Evolutionary conservation across 1,140 invertebrate species (phyloP).

Genomic region (Holcopasites calliopsidis): DNA sequence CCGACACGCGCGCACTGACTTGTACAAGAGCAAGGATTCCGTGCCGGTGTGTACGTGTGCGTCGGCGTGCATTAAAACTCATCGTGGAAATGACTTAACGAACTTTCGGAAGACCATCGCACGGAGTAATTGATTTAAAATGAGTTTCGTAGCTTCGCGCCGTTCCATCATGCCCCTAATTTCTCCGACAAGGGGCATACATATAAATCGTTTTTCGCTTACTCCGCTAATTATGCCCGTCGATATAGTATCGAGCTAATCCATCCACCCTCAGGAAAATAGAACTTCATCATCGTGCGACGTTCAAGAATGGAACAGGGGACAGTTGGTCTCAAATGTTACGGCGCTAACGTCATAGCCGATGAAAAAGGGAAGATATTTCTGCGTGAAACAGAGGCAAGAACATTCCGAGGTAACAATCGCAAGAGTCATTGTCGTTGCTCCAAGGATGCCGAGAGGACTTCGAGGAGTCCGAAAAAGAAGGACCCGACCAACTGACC

Average conservation of each 20-base stretch:
- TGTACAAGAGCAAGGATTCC: not conserved
- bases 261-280: not conserved
- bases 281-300: not conserved
- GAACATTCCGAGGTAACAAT: not conserved
- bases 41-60: not conserved
- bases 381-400: not conserved
- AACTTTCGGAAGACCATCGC: constrained; percentile 27
- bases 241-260: not conserved
- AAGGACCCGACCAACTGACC: not conserved
- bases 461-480: not conserved
- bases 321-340: too few species aligned
- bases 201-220: too few species aligned
- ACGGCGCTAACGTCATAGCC: not conserved
- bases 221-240: not conserved
- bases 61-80: constrained; percentile 8
- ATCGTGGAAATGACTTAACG: constrained; percentile 27
- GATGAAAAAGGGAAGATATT: not conserved
- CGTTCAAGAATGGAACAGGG: not conserved
- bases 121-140: not conserved
- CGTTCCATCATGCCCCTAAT: not conserved
- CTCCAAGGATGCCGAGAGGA: not conserved
- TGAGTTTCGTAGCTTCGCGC: not conserved
- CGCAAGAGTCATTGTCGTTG: not conserved
- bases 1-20: not conserved
- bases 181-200: not conserved